Conservation (phyloP, 30 jellyfish, hydroid and myxozoan genomes). For the Pelagia noctiluca region DNA sequence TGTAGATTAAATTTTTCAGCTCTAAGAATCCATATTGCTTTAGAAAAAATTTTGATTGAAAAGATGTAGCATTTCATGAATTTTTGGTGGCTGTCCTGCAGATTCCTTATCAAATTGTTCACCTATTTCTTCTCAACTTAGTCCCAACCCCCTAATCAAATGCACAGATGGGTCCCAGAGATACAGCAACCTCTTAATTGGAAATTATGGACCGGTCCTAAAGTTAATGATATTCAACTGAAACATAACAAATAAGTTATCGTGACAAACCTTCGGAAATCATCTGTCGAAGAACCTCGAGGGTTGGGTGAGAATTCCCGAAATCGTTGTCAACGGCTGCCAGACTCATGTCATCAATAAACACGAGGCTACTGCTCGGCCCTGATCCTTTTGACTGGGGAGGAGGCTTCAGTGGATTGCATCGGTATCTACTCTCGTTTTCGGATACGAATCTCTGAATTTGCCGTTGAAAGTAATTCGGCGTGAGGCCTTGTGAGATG, state of each 20-base stretch:
- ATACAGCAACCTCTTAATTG: too few relatives aligned
- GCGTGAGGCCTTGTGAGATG: constrained; percentile 18
- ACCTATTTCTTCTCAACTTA: too few relatives aligned
- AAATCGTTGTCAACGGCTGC: constrained; percentile 21
- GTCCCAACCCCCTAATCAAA: too few relatives aligned
- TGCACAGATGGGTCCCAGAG: too few relatives aligned
- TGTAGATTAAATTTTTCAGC: too few relatives aligned
- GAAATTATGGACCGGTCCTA: too few relatives aligned
- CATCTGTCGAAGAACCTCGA: constrained; percentile 73
- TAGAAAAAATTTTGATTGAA: too few relatives aligned
- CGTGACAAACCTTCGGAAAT: constrained; percentile 63
- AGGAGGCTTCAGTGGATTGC: constrained; percentile 39
- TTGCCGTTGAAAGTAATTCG: constrained; percentile 49
- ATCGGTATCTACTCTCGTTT: constrained; percentile 31
- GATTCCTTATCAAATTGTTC: too few relatives aligned
- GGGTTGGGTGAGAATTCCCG: constrained; percentile 49
- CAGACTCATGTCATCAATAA: constrained; percentile 72
- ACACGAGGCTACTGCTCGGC: constrained; percentile 38
- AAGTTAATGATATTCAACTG: not conserved
- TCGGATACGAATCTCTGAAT: constrained; percentile 43
- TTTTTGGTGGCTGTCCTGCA: too few relatives aligned
- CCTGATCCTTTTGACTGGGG: constrained; percentile 36
- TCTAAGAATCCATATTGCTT: too few relatives aligned
- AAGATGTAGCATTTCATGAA: too few relatives aligned
- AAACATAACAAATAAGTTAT: too few relatives aligned